Base-by-base conservation (phyloP, 2,888 invertebrate species). In the Pteria penguin region DNA sequence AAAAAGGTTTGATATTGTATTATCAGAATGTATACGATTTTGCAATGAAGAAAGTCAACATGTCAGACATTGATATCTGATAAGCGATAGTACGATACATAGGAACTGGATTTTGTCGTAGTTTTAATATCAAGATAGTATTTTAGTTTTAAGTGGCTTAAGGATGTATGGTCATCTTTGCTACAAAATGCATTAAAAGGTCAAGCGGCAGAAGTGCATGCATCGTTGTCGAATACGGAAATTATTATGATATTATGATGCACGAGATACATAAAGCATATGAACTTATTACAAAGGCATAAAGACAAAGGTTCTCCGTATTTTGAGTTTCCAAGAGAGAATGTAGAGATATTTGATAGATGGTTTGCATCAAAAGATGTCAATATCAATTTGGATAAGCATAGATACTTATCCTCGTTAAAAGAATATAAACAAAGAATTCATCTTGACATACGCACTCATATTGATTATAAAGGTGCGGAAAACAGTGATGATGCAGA, bases 221-320 rank as follows among this genome's bases (percentile, higher is more conserved):
- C 73, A 14, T 31, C 72, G 31, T 60, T 82, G 29, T 65, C 74
- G 45, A 45, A 4, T 33, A 76, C 24, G 52, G 55, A n/a, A 14
- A 65, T n/a, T 33, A 81, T 66, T 80, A 80, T 76, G 71, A 76
- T 11, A 8, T 2, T n/a, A n/a, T n/a, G n/a, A 77, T 79, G 52
- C 11, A 58, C 26, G 27, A 11, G 22, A 71, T 81, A 60, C 27
- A 75, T 5, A 76, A 82, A 52, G 81, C 77, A 14, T 81, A 79
- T 75, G 80, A 79, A 33, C 58, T 79, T 4, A 75, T 81, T 0
- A 77, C 81, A 22, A 75, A 77, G 36, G 82, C 77, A 0, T 82
- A 82, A 62, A 14, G 82, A n/a, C 75, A 79, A 29, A 76, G 74
- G 60, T 81, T 81, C 76, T 65, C 78, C 79, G 26, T 74, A 67